Evolutionary conservation across 2,113 vertebrate species (phyloP).

Genomic region (Dicerorhinus sumatrensis): DNA sequence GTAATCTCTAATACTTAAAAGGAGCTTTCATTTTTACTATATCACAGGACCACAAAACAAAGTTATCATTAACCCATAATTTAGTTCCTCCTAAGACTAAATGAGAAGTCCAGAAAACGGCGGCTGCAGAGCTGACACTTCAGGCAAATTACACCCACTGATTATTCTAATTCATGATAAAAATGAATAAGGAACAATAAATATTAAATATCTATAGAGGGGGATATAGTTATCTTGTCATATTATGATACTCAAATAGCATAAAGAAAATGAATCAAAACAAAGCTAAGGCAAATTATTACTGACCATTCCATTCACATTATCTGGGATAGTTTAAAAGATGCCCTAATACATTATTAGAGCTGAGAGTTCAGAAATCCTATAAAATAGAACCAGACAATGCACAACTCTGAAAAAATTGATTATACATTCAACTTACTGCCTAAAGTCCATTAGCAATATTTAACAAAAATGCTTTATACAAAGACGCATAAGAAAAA

Average conservation of each 20-base stretch:
- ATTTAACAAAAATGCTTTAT: conserved; percentile 52
- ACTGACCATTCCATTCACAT: not conserved
- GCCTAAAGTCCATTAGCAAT: conserved; percentile 6
- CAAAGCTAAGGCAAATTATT: not conserved
- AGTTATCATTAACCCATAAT: not conserved
- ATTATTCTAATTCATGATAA: not conserved
- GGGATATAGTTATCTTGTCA: not conserved
- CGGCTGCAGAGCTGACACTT: not conserved
- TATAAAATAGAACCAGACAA: not conserved
- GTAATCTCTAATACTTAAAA: not conserved
- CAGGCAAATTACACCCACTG: not conserved
- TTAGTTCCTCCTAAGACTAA: not conserved
- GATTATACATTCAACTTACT: not conserved
- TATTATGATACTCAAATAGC: not conserved
- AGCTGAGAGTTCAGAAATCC: too few species aligned
- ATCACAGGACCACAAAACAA: not conserved
- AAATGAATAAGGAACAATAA: not conserved
- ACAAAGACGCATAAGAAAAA: not conserved
- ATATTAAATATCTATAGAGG: not conserved
- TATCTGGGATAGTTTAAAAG: too few species aligned
- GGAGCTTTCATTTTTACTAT: not conserved
- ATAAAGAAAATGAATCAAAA: not conserved
- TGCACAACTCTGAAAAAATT: not conserved
- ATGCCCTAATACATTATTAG: too few species aligned
- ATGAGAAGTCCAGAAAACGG: not conserved